Base-by-base conservation (phyloP, 2,113 vertebrate species). In the Maccullochella peelii region DNA sequence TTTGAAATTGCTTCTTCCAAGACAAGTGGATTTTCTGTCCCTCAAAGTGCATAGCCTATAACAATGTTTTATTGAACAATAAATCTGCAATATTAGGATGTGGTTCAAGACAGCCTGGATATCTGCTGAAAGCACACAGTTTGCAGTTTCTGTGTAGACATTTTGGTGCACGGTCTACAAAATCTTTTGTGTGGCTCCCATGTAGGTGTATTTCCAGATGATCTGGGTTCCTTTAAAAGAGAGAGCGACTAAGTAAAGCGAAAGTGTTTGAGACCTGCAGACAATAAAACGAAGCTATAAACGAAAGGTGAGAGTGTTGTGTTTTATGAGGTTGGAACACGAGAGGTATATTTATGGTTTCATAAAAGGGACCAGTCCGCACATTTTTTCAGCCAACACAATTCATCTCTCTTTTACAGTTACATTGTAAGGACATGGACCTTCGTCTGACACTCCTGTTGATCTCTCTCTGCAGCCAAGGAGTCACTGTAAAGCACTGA, bases 371-470 rank as follows among this genome's bases (percentile, higher is more conserved):
- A 76, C 1, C 36, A 36, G 68, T n/a, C n/a, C 44, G 58, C 21
- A 68, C 10, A 20, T 52, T 50, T 66, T 73, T 25, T 33, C 33
- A 8, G 40, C 38, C 16, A 40, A 27, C 23, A 5, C 75, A 10
- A 68, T 85, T 44, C 5, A 33, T 80, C 36, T 87, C 30, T 89
- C 79, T 89, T 27, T 91, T 78, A 30, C 83, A 95, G 93, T 90
- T 84, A 57, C 73, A n/a, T 86, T 85, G 61, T 84, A 86, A 91
- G 86, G 86, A 94, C 85, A 96, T 96, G 96, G 93, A 95, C 71
- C 86, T 94, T 83, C 88, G 73, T 86, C 90, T 95, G 87, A 93
- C 91, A 94, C 92, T 96, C 92, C 93, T 96, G 91, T 86, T 95
- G 80, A 89, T 95, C 77, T 94, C 91, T 91, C 87, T 94, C 82